Evolutionary conservation across 2,888 invertebrate species (phyloP).

Genomic region (Pyrrhia umbra): DNA sequence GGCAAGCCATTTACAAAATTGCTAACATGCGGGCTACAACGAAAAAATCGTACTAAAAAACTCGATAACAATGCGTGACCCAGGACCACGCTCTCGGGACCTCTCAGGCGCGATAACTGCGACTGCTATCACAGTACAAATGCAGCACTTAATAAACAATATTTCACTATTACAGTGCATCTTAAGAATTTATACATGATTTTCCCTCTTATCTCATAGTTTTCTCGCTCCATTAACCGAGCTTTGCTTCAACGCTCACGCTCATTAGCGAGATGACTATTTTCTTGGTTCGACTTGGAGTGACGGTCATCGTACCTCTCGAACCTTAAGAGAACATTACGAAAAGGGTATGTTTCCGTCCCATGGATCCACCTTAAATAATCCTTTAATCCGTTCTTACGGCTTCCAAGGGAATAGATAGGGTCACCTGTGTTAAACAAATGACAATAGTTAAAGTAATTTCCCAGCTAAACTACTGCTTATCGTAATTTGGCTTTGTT

Average conservation of each 20-base stretch:
- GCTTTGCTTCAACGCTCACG: conserved; percentile 19
- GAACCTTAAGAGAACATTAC: conserved; percentile 12
- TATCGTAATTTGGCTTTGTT: conserved; percentile 5
- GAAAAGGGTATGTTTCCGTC: conserved; percentile 4
- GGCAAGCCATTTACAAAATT: conserved; percentile 14
- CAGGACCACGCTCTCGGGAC: conserved; percentile 22
- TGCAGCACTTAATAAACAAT: conserved; percentile 13
- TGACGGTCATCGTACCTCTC: conserved; percentile 16
- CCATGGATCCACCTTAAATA: conserved; percentile 28
- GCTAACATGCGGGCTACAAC: background rate
- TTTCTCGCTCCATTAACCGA: conserved; percentile 30
- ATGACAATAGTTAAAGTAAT: conserved; percentile 13
- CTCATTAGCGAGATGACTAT: conserved; percentile 40
- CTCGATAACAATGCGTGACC: conserved; percentile 36
- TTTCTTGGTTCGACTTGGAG: conserved; percentile 15
- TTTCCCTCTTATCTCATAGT: conserved; percentile 6
- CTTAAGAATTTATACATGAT: conserved; percentile 10
- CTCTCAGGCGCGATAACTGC: conserved; percentile 9
- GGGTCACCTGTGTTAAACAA: conserved; percentile 7
- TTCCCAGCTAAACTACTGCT: background rate
- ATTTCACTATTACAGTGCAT: conserved; percentile 8
- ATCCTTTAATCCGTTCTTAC: conserved; percentile 26
- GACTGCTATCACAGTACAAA: conserved; percentile 16
- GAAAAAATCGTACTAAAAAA: conserved; percentile 24
- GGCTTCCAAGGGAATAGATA: background rate